phyloP scores from a whole-genome alignment of 2,888 invertebrate genomes.

The Scelioninae gen. 1 region DNA sequence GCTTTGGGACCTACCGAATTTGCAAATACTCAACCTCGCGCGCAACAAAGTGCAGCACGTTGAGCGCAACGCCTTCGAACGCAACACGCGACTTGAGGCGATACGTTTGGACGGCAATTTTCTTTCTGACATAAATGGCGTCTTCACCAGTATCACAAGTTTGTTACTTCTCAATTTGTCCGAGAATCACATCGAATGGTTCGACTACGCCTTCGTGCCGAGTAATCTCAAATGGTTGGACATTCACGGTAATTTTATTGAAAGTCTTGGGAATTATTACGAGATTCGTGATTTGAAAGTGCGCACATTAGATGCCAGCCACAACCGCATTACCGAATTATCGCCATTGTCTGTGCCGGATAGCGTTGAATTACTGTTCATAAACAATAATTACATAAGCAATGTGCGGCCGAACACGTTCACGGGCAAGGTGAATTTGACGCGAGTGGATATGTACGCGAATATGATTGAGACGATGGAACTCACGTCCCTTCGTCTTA shows the following conservation, averaged over 20 bases:
- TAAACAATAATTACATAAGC: slow-evolving; percentile 94
- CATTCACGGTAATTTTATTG: slow-evolving; percentile 95
- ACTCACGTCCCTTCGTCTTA: too few relatives aligned
- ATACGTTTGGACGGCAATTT: slow-evolving; percentile 95
- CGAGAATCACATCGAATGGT: slow-evolving; percentile 96
- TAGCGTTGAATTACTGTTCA: slow-evolving; percentile 93
- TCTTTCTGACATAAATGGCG: slow-evolving; percentile 94
- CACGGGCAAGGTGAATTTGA: slow-evolving; percentile 92
- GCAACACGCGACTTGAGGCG: slow-evolving; percentile 92
- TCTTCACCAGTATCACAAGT: slow-evolving; percentile 93
- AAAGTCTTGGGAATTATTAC: slow-evolving; percentile 94
- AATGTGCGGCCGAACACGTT: slow-evolving; percentile 94
- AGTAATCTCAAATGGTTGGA: slow-evolving; percentile 95
- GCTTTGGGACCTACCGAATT: slow-evolving; percentile 93
- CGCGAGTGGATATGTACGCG: slow-evolving; percentile 95
- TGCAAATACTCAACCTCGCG: slow-evolving; percentile 94
- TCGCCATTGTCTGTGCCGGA: slow-evolving; percentile 94
- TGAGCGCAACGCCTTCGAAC: slow-evolving; percentile 92
- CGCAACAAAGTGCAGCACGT: slow-evolving; percentile 95
- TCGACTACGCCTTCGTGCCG: slow-evolving; percentile 96
- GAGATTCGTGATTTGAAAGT: slow-evolving; percentile 88
- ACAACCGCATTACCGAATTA: slow-evolving; percentile 93
- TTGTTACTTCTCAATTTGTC: slow-evolving; percentile 94
- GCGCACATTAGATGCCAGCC: slow-evolving; percentile 94
- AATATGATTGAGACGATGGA: slow-evolving; percentile 93